Evolutionary conservation across 2,113 vertebrate genomes (phyloP), one percentile per base, ranked within the genome.

Genomic region (Micronycteris hirsuta): DNA sequence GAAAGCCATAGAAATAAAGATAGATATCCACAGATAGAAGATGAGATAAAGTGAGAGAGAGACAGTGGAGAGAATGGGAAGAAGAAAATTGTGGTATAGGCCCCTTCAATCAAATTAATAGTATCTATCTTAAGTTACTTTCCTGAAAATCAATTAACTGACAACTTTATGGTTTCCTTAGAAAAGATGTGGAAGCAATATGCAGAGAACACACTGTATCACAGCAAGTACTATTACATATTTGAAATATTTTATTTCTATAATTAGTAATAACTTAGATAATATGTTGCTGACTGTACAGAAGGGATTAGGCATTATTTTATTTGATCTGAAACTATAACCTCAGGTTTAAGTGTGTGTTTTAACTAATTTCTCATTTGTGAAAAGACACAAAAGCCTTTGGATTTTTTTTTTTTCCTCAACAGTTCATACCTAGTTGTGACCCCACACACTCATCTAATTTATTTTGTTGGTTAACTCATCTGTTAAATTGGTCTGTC

Each of bases 191-290:
- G 76, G 26, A 63, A 91, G 10, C 47, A 94, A 0, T 94, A 86
- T 43, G 38, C 0, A 65, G 28, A 83, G 47, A 52, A 63, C 95
- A 81, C 52, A 91, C 2, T 76, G 45, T 65, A 74, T 93, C 49
- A 77, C 7, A 96, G 20, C 45, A 92, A 10, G 52, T 96, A 17
- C 76, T 58, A 96, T 56, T 4, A 84, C 52, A 94, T 28, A 11
- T 86, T 97, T 88, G 56, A 97, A 96, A 85, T 67, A 28, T 7
- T 65, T 94, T 93, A 94, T 81, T 94, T 91, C 16, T 88, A 45
- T 95, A 97, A 73, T 92, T 84, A 89, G 43, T 76, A 2, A 89
- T 91, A 80, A 9, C 71, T 95, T 38, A 78, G 45, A 86, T 96
- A 96, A 58, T 67, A 94, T 5, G 1, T 20, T 89, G 10, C 36